Evolutionary conservation across 2,113 vertebrate species (phyloP).

Genomic region (Leuciscus idus): DNA sequence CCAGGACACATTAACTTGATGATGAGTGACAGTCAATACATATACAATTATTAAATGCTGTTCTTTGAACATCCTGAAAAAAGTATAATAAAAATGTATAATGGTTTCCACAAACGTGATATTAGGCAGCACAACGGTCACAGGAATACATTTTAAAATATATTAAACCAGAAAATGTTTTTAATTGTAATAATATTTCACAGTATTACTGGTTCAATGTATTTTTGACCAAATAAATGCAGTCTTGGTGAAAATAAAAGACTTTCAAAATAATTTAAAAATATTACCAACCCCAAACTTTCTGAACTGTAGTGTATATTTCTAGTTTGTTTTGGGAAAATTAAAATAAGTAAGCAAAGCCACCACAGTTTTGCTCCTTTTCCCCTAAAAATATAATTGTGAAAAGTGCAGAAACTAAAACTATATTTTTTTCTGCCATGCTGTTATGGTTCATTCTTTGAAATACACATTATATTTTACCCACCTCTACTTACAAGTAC

Average conservation of each 20-base stretch:
- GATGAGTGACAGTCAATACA: neutral
- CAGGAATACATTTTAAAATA: neutral
- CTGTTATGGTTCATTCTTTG: neutral
- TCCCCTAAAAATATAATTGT: neutral
- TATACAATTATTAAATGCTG: neutral
- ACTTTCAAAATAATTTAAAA: neutral
- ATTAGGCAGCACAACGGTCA: neutral
- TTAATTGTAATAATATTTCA: neutral
- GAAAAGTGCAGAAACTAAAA: neutral
- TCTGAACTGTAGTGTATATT: neutral
- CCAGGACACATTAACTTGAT: neutral
- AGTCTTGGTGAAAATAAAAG: neutral
- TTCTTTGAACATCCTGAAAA: neutral
- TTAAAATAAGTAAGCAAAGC: too few relatives aligned
- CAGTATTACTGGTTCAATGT: neutral
- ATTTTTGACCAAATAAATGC: neutral
- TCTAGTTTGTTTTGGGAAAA: neutral
- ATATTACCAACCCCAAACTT: neutral
- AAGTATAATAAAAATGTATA: neutral
- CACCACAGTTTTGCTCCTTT: neutral
- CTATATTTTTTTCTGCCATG: neutral
- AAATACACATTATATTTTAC: neutral
- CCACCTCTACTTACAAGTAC: too few relatives aligned
- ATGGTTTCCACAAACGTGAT: neutral
- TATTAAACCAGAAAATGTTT: neutral